Evolutionary conservation across 2,888 invertebrate genomes (phyloP).

Genomic region (Cataglyphis altisquamis): DNA sequence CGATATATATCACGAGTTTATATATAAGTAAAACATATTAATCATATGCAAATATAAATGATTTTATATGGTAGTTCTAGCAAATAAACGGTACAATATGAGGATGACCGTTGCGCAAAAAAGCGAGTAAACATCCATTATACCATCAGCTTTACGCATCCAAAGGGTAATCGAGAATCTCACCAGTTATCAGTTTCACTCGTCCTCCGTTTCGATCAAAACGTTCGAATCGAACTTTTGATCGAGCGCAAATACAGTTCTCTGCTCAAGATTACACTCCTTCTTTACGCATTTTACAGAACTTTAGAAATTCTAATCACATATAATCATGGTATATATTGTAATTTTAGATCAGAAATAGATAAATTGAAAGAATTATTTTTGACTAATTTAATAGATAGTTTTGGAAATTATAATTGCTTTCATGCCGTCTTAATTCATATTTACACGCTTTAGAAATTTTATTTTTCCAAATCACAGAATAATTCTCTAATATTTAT

Average conservation of each 20-base stretch:
- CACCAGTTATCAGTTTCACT: conserved; percentile 26
- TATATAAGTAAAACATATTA: conserved; percentile 85
- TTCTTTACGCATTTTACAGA: conserved; percentile 11
- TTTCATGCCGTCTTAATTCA: not conserved
- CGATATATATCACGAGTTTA: conserved; percentile 64
- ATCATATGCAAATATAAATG: conserved; percentile 85
- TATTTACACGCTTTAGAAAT: not conserved
- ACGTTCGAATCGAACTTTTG: not conserved
- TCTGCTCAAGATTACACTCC: conserved; percentile 6
- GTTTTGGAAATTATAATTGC: not conserved
- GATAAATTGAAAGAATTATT: not conserved
- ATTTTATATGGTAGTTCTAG: conserved; percentile 83
- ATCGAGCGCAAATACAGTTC: not conserved
- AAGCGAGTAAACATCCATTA: conserved; percentile 74
- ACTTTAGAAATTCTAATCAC: not conserved
- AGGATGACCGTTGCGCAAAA: conserved; percentile 79
- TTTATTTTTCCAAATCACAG: not conserved
- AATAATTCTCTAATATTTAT: not conserved
- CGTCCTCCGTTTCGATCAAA: conserved; percentile 10
- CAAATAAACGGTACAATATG: conserved; percentile 83
- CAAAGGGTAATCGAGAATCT: conserved; percentile 55
- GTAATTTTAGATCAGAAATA: not conserved
- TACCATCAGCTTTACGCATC: conserved; percentile 62
- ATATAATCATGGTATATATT: not conserved
- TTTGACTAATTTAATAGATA: not conserved